Conservation (phyloP, 2,888 invertebrate species). For the Acronicta aceris region DNA sequence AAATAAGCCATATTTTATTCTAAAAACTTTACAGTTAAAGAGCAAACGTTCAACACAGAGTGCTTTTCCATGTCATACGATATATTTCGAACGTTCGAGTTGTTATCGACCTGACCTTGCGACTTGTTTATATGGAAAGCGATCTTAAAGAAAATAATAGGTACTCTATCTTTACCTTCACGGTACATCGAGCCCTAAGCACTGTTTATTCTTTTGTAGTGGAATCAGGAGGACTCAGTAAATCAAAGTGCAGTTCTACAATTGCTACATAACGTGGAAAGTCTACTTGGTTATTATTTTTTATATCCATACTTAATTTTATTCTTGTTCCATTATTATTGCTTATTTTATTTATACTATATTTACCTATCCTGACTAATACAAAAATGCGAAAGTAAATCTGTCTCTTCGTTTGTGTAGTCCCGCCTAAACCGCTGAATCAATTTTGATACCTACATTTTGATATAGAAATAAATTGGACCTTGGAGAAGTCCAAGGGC, state of each 20-base stretch:
- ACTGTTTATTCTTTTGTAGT: constrained; percentile 10
- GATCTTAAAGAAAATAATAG: constrained; percentile 22
- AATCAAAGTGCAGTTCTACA: not conserved
- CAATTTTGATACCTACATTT: no score
- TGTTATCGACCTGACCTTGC: constrained; percentile 17
- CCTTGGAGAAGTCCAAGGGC: no score
- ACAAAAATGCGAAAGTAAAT: no score
- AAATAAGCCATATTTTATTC: no score
- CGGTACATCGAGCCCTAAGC: constrained; percentile 22
- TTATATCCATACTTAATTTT: no score
- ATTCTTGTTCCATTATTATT: no score
- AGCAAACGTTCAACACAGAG: constrained; percentile 19
- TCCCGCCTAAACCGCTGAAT: no score
- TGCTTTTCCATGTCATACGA: constrained; percentile 33
- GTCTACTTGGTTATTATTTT: no score
- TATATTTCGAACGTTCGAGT: constrained; percentile 31
- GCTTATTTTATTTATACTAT: no score
- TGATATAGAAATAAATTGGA: no score
- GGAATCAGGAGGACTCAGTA: constrained; percentile 4
- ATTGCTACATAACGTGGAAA: not conserved
- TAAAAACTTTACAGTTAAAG: not conserved
- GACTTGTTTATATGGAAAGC: constrained; percentile 26
- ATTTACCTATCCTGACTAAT: no score
- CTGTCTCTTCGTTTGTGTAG: no score
- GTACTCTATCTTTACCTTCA: constrained; percentile 36